Evolutionary conservation across 2,888 invertebrate species (phyloP).

Genomic region (Perizoma affinitatum): DNA sequence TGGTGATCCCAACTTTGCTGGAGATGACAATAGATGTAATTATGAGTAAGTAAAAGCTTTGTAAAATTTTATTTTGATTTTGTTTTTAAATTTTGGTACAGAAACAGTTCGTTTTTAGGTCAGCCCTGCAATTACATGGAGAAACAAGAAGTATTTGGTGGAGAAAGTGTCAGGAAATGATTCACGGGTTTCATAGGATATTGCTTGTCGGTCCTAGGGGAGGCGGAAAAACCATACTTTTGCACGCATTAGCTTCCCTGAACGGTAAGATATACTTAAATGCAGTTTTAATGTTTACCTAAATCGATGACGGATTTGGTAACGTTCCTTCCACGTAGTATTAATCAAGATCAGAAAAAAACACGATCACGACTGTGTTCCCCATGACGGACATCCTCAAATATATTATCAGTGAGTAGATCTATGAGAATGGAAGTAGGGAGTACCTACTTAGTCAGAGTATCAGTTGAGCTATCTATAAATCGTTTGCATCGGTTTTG

Average conservation of each 20-base stretch:
- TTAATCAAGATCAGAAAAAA: no score
- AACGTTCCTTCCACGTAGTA: no score
- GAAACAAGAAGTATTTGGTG: conserved; percentile 66
- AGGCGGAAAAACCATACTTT: conserved; percentile 59
- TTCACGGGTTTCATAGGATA: conserved; percentile 50
- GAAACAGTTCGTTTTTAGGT: conserved; percentile 40
- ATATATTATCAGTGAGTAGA: no score
- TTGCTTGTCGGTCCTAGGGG: conserved; percentile 60
- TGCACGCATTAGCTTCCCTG: conserved; percentile 57
- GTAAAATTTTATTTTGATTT: not conserved
- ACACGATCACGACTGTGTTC: no score
- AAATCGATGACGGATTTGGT: no score
- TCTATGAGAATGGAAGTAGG: no score
- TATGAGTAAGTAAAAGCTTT: conserved; percentile 49
- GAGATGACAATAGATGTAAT: conserved; percentile 60
- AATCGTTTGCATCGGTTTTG: no score
- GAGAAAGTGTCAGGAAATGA: conserved; percentile 57
- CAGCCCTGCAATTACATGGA: conserved; percentile 51
- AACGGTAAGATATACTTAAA: conserved; percentile 52
- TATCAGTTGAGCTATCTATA: no score
- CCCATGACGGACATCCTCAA: no score
- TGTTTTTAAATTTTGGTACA: no score
- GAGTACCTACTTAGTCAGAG: no score
- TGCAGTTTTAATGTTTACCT: not conserved
- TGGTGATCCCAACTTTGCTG: conserved; percentile 67